These are phyloP conservation scores for Triplophysa tibetana DNA, from an alignment of 2,113 vertebrate species.

Conservation along the genomic window DNA sequence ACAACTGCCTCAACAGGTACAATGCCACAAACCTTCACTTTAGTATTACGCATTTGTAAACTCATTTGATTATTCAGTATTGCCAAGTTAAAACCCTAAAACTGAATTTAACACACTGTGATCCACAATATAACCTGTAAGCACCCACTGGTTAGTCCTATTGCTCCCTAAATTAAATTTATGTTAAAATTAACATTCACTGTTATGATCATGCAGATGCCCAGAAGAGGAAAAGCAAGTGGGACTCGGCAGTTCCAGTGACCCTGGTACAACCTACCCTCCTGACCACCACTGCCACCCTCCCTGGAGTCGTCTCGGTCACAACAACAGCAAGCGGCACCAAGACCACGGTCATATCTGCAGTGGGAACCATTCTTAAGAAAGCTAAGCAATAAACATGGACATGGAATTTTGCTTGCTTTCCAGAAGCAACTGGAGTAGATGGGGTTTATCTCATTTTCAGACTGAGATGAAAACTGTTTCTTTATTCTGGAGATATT, in stretches of 20 bases:
- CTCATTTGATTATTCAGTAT: background rate
- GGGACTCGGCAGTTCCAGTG: slow-evolving; percentile 96
- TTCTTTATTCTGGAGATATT: background rate
- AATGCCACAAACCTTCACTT: background rate
- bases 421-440: background rate
- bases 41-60: background rate
- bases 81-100: background rate
- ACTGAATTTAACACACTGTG: too few species aligned
- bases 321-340: slow-evolving; percentile 96
- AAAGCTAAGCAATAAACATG: slow-evolving; percentile 92
- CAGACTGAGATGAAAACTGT: background rate
- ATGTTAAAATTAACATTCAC: background rate
- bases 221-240: slow-evolving; percentile 98
- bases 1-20: slow-evolving; percentile 88
- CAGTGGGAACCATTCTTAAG: slow-evolving; percentile 95
- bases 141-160: background rate
- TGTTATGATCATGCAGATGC: slow-evolving; percentile 75
- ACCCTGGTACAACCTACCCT: slow-evolving; percentile 91
- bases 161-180: background rate
- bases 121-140: too few species aligned
- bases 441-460: slow-evolving; percentile 5
- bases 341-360: slow-evolving; percentile 97
- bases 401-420: too few species aligned
- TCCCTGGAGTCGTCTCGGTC: slow-evolving; percentile 92
- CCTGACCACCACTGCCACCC: slow-evolving; percentile 89